These are phyloP conservation scores for Sebastes wilsoni DNA, from an alignment of 2,797 vertebrate genomes.

Conservation along the genomic window DNA sequence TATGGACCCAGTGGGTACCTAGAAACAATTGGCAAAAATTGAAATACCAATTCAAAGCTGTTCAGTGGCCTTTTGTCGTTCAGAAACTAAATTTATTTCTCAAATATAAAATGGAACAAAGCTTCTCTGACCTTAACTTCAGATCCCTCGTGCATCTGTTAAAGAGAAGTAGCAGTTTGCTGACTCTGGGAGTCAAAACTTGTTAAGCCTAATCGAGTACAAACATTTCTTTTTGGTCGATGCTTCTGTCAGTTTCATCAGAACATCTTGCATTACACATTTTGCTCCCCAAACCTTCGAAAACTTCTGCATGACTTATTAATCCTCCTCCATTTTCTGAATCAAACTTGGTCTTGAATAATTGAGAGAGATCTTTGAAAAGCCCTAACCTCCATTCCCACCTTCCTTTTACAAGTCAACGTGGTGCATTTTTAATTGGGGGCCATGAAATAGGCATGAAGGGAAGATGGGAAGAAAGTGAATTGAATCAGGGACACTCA, in stretches of 20 bases:
- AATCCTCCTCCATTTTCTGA: slow-evolving; percentile 71
- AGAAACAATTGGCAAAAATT: slow-evolving; percentile 23
- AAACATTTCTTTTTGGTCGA: slow-evolving; percentile 18
- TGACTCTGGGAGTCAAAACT: slow-evolving; percentile 34
- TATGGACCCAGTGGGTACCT: slow-evolving; percentile 11
- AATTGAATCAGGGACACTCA: slow-evolving; percentile 67
- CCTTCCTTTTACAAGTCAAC: slow-evolving; percentile 78
- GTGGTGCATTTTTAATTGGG: slow-evolving; percentile 80
- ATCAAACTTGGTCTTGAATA: slow-evolving; percentile 75
- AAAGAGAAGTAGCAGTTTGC: not conserved
- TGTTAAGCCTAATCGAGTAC: slow-evolving; percentile 30
- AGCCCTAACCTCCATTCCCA: slow-evolving; percentile 71
- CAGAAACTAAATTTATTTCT: not conserved
- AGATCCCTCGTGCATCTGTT: not conserved
- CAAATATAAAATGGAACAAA: slow-evolving; percentile 10
- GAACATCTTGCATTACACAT: slow-evolving; percentile 35
- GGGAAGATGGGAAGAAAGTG: slow-evolving; percentile 57
- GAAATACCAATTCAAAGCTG: slow-evolving; percentile 27
- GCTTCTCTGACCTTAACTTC: not conserved
- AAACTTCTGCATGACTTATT: slow-evolving; percentile 74
- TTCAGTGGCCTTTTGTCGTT: slow-evolving; percentile 7
- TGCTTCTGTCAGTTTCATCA: slow-evolving; percentile 30
- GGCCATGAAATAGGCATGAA: slow-evolving; percentile 75
- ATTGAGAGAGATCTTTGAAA: slow-evolving; percentile 77
- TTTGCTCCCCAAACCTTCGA: slow-evolving; percentile 39